Evolutionary conservation across 1,140 invertebrate genomes (phyloP).

Genomic region (Lepidotrigona ventralis): DNA sequence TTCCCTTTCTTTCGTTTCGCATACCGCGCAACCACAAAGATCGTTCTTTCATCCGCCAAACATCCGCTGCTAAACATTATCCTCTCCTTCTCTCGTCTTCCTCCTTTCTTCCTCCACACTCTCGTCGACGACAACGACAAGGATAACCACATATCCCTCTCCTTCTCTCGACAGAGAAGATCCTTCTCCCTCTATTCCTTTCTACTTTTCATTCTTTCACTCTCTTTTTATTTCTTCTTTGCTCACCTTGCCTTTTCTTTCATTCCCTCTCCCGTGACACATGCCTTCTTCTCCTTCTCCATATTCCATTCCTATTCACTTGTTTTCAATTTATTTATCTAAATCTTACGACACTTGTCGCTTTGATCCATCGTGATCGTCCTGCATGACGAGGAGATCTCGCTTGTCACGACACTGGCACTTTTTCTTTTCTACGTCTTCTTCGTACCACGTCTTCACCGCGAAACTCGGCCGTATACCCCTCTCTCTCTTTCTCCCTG

Average conservation of each 20-base stretch:
- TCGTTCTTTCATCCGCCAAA: background rate
- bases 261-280: background rate
- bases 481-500: background rate
- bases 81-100: no score
- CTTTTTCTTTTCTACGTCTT: background rate
- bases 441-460: background rate
- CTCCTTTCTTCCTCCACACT: no score
- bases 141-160: background rate
- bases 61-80: background rate
- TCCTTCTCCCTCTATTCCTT: background rate
- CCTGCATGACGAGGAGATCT: background rate
- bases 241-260: background rate
- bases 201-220: background rate
- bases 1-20: constrained; percentile 54
- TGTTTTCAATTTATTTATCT: no score
- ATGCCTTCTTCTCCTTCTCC: background rate
- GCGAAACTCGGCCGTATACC: constrained; percentile 8
- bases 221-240: background rate
- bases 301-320: background rate
- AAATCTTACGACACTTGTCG: background rate
- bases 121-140: no score
- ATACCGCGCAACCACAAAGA: constrained; percentile 33
- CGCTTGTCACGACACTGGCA: background rate
- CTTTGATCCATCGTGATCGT: background rate
- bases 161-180: no score